These are phyloP conservation scores for Hydropsyche tenuis DNA, from an alignment of 1,140 invertebrate genomes.

Conservation along the genomic window DNA sequence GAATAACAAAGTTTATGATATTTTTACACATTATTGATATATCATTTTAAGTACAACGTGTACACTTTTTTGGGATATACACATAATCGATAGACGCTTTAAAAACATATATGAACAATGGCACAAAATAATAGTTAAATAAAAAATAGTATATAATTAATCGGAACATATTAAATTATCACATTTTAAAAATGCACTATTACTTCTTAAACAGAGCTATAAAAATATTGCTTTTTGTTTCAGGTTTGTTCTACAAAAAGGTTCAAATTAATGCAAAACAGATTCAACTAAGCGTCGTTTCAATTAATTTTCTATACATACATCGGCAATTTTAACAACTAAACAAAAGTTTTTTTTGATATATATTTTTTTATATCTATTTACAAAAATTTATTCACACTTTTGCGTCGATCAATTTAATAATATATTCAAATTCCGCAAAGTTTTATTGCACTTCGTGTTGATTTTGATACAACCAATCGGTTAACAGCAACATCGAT, in stretches of 20 bases:
- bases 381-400: neutral
- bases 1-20: constrained; percentile 36
- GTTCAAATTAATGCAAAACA: neutral
- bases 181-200: constrained; percentile 7
- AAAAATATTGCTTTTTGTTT: constrained; percentile 16
- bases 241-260: neutral
- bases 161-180: constrained; percentile 17
- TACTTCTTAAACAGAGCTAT: neutral
- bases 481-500: no score
- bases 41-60: constrained; percentile 27
- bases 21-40: constrained; percentile 35
- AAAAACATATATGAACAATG: constrained; percentile 12
- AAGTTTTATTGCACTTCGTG: neutral
- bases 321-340: no score
- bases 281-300: neutral
- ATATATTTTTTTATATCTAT: neutral
- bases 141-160: constrained; percentile 1
- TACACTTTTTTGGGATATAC: neutral
- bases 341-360: no score
- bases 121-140: constrained; percentile 28
- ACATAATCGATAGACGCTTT: neutral
- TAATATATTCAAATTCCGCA: neutral
- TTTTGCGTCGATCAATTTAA: neutral
- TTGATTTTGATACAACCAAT: no score
- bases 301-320: no score